Evolutionary conservation across 2,113 vertebrate species (phyloP), one percentile per base, ranked within the genome.

Genomic region (Tamias sibiricus): DNA sequence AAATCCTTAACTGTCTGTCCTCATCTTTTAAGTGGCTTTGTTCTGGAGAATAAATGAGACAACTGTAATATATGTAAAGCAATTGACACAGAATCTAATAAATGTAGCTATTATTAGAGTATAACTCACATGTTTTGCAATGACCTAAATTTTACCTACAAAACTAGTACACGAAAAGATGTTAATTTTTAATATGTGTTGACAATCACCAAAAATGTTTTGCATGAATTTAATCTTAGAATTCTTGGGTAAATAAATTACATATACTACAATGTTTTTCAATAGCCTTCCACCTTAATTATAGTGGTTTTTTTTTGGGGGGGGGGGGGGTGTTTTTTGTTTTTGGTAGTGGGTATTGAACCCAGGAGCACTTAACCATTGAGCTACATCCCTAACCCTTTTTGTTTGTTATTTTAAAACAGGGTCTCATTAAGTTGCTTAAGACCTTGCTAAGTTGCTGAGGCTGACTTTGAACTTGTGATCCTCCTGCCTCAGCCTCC

Each of bases 171-270:
- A 52, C 54, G 19, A 72, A 66, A 57, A 30, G 10, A 90, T 57
- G 28, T 82, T 91, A 64, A 75, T 35, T 62, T 94, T 94, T 81
- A 94, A 35, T 75, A 94, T 92, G 26, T 90, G 75, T n/a, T 90
- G n/a, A 81, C 37, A 86, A 20, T 11, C 32, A 94, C 20, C 32
- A 89, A 89, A 81, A 95, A 86, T 80, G 14, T 92, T 87, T 54
- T 97, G 35, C 66, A 66, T 76, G 24, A 97, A 81, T 68, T 97
- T 92, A 79, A 85, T 62, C 40, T 72, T 80, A 75, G 10, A 76
- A 86, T 2, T 57, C 54, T 74, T 54, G 22, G 66, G 19, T 37
- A 4, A 9, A 40, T 40, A 62, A 85, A 89, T 42, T 30, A 69
- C 9, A 49, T 10, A 17, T 47, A 7, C 24, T 80, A 44, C 30